These are phyloP conservation scores for Oreochromis spilurus DNA, from an alignment of 2,113 vertebrate species.

Conservation along the genomic window DNA sequence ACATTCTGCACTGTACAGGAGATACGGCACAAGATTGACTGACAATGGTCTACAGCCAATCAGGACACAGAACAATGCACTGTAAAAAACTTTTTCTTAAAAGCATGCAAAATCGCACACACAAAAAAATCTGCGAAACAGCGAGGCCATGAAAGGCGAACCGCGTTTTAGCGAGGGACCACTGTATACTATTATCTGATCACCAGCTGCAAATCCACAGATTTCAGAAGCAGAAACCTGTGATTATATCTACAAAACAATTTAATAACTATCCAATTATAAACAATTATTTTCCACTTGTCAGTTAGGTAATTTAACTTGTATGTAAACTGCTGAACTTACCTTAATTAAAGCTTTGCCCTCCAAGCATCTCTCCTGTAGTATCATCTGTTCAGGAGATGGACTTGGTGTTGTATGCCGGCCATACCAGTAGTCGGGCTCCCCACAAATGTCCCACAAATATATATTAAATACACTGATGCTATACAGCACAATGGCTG, in stretches of 20 bases:
- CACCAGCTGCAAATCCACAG: not conserved
- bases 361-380: not conserved
- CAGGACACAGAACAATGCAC: no score
- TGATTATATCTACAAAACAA: not conserved
- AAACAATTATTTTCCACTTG: not conserved
- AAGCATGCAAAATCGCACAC: not conserved
- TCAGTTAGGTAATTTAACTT: not conserved
- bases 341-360: not conserved
- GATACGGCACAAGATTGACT: no score
- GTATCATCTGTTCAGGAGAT: fast-evolving
- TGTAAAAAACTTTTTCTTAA: not conserved
- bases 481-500: constrained; percentile 48
- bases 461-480: fast-evolving
- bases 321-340: not conserved
- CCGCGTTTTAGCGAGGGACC: not conserved
- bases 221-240: not conserved
- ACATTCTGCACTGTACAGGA: not conserved
- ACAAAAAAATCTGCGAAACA: not conserved
- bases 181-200: fast-evolving
- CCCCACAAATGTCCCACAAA: fast-evolving
- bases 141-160: fast-evolving
- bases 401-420: fast-evolving
- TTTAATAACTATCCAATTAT: not conserved
- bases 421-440: fast-evolving
- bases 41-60: no score